These are phyloP conservation scores for Scopus umbretta DNA, from an alignment of 2,113 vertebrate genomes.

Conservation along the genomic window DNA sequence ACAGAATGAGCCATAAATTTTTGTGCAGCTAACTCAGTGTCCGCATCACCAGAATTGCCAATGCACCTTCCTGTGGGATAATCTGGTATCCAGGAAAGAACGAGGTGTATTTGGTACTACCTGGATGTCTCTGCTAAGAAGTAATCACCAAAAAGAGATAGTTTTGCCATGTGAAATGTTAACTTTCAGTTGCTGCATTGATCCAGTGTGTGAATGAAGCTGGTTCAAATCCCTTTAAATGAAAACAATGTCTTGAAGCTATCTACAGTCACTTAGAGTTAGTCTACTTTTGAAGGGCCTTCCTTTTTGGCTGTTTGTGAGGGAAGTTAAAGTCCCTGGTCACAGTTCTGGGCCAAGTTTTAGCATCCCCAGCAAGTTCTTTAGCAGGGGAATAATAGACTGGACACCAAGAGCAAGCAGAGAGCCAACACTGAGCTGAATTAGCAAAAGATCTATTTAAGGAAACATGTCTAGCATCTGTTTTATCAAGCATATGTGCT, in stretches of 20 bases:
- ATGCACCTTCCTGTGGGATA: background rate
- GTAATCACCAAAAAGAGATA: background rate
- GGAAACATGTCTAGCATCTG: conserved; percentile 4
- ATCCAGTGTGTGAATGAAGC: background rate
- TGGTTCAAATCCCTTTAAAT: background rate
- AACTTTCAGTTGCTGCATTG: background rate
- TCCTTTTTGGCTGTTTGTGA: background rate
- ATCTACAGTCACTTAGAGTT: background rate
- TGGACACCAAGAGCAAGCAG: background rate
- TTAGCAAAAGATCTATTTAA: conserved; percentile 20
- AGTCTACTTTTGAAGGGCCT: background rate
- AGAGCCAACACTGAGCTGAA: background rate
- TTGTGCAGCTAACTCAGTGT: background rate
- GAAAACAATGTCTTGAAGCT: background rate
- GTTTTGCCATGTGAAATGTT: background rate
- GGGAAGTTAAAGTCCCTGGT: background rate
- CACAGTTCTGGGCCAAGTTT: background rate
- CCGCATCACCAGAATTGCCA: background rate
- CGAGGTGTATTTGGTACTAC: background rate
- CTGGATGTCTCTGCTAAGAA: background rate
- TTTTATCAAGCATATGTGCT: background rate
- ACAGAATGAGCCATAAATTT: background rate
- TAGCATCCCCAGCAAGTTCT: background rate
- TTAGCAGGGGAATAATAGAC: background rate
- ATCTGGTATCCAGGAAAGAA: background rate